Conservation (phyloP, 1,140 invertebrate species). For the Brachionus koreanus region DNA sequence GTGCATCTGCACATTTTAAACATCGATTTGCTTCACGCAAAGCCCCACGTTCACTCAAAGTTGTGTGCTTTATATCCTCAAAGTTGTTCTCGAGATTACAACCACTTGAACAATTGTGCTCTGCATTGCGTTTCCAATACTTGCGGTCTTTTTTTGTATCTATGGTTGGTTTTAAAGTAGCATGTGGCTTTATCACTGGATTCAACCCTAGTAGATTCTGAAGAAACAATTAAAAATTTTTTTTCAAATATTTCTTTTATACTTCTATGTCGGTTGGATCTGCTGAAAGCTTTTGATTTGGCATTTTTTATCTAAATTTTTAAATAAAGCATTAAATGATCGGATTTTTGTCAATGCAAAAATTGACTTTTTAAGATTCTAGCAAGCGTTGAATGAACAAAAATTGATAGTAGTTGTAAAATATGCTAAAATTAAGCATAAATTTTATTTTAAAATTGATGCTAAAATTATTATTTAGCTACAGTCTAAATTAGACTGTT, state of each 20-base stretch:
- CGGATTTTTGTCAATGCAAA: not conserved
- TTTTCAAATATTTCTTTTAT: not conserved
- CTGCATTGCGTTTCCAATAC: conserved; percentile 87
- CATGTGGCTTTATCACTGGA: conserved; percentile 71
- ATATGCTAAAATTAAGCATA: no score
- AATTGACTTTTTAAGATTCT: not conserved
- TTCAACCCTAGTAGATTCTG: conserved; percentile 80
- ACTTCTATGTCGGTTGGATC: conserved; percentile 21
- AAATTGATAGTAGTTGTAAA: no score
- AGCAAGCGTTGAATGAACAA: no score
- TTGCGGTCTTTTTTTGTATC: conserved; percentile 80
- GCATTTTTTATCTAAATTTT: conserved; percentile 4
- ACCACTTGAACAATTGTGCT: conserved; percentile 50
- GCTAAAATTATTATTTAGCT: no score
- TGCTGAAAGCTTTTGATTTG: not conserved
- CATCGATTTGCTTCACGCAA: conserved; percentile 81
- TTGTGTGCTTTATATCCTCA: conserved; percentile 94
- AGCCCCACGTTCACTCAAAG: conserved; percentile 86
- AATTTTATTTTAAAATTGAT: no score
- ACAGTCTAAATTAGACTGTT: not conserved
- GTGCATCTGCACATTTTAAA: conserved; percentile 92
- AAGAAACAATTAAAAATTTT: not conserved
- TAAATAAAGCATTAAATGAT: not conserved
- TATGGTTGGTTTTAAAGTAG: conserved; percentile 72
- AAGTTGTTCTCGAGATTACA: conserved; percentile 78